Evolutionary conservation across 2,113 vertebrate genomes (phyloP), one percentile per base, ranked within the genome.

Genomic region (Colius striatus): DNA sequence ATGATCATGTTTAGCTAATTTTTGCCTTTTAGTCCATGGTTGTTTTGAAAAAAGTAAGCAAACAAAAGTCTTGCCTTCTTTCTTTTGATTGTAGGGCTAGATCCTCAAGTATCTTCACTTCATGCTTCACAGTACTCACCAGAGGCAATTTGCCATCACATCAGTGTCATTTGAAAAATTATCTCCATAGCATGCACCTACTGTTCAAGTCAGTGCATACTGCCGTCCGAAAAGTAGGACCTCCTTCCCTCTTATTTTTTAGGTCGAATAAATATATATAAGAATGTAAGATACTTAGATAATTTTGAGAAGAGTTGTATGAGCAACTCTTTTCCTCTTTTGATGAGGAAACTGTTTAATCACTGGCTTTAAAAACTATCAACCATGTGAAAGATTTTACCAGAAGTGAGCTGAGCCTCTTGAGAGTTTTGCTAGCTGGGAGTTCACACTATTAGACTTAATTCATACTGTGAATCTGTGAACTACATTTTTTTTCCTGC

Each of bases 221-320:
- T 1, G 4, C 9, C 5, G 19, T 34, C 14, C 3, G 2, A 45
- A 51, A 54, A 41, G 19, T 19, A 8, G 2, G 5, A 36, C 1
- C 4, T 30, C 8, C 9, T 77, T 74, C 11, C 16, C 88, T 57
- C 23, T 14, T 10, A 7, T 2, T 62, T 3, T 30, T 73, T 50
- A 15, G 15, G 9, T 12, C 11, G 10, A 57, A 73, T 21, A 85
- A 89, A 6, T 3, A 53, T 8, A 29, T 25, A 47, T 7, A 72
- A 23, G 4, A 38, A 18, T n/a, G 7, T 29, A 34, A 48, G 3
- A 8, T 20, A 53, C 20, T 77, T 41, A 54, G 25, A n/a, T 34
- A 50, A 80, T 66, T 84, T 36, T 38, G 25, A 84, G 17, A 67
- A 54, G 16, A 41, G 5, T 4, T 63, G 13, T 48, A 43, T 11